These are phyloP conservation scores for Mesorhabditis belari DNA, from an alignment of 2,888 invertebrate genomes.

Conservation along the genomic window DNA sequence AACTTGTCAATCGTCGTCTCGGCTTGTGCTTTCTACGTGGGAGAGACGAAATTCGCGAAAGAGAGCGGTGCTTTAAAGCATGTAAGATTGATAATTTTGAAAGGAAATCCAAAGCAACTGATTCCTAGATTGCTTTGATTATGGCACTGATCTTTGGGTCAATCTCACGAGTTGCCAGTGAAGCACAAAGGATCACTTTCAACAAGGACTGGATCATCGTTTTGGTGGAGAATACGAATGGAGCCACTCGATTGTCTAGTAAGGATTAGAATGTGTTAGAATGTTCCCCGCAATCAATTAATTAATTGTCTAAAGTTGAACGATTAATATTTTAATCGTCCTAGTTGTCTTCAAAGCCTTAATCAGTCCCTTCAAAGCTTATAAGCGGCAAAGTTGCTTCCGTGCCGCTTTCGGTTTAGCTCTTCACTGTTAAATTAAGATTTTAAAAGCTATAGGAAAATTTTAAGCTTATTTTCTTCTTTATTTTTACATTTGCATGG, in stretches of 20 bases:
- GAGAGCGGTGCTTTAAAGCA: background rate
- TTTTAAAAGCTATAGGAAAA: no score
- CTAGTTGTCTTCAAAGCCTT: no score
- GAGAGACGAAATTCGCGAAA: background rate
- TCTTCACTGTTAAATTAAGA: no score
- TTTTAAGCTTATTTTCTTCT: no score
- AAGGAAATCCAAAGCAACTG: background rate
- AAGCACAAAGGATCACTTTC: slow-evolving; percentile 43
- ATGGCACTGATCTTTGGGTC: slow-evolving; percentile 17
- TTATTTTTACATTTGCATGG: background rate
- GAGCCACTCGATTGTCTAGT: slow-evolving; percentile 19
- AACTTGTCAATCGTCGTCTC: slow-evolving; percentile 2
- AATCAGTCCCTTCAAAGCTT: slow-evolving; percentile 14
- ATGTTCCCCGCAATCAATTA: background rate
- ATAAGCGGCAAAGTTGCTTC: slow-evolving; percentile 28
- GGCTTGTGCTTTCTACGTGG: background rate
- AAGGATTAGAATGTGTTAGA: background rate
- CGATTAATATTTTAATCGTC: background rate
- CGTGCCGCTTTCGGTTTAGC: slow-evolving; percentile 37
- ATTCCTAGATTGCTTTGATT: slow-evolving; percentile 10
- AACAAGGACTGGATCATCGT: slow-evolving; percentile 48
- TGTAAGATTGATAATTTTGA: background rate
- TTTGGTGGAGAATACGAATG: slow-evolving; percentile 19
- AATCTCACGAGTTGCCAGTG: slow-evolving; percentile 31
- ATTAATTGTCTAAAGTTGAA: background rate